Evolutionary conservation across 2,797 vertebrate species (phyloP).

Genomic region (Eleutherodactylus coqui): DNA sequence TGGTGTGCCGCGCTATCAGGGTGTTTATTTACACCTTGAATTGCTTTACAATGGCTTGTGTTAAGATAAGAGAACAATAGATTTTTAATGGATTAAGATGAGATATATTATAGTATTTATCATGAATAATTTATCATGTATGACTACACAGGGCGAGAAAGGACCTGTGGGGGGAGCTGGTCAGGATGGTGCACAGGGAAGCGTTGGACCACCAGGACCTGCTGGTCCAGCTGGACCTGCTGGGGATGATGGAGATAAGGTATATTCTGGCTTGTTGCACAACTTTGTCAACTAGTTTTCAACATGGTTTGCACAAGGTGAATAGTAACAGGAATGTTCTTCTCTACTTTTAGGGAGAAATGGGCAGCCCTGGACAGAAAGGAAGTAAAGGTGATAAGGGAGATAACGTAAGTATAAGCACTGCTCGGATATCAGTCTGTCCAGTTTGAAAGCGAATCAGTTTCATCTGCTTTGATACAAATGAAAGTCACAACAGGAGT

Average conservation of each 20-base stretch:
- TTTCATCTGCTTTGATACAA: too few species aligned
- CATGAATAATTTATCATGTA: neutral
- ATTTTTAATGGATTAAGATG: too few species aligned
- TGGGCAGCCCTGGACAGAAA: slow-evolving; percentile 87
- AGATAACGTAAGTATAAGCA: slow-evolving; percentile 81
- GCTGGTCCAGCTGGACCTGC: slow-evolving; percentile 80
- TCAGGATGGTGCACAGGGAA: slow-evolving; percentile 83
- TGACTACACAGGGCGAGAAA: slow-evolving; percentile 82
- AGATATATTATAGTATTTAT: neutral
- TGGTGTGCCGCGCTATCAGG: too few species aligned
- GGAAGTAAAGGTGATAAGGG: slow-evolving; percentile 93
- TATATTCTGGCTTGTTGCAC: slow-evolving; percentile 63
- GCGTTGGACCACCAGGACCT: slow-evolving; percentile 80
- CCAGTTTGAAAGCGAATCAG: too few species aligned
- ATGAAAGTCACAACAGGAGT: too few species aligned
- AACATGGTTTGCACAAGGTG: neutral
- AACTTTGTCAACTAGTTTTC: neutral
- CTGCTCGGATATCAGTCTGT: too few species aligned
- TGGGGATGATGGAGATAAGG: slow-evolving; percentile 94
- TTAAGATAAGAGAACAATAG: too few species aligned
- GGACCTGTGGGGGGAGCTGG: slow-evolving; percentile 83
- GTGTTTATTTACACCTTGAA: too few species aligned
- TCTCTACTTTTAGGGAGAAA: slow-evolving; percentile 81
- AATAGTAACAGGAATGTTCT: too few species aligned
- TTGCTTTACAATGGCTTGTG: too few species aligned